A percentile compares a stretch with the other conserved stretches of the same genome.
Evolutionary conservation across 2,888 invertebrate species (phyloP).

Genomic region (Eilema griseolum): DNA sequence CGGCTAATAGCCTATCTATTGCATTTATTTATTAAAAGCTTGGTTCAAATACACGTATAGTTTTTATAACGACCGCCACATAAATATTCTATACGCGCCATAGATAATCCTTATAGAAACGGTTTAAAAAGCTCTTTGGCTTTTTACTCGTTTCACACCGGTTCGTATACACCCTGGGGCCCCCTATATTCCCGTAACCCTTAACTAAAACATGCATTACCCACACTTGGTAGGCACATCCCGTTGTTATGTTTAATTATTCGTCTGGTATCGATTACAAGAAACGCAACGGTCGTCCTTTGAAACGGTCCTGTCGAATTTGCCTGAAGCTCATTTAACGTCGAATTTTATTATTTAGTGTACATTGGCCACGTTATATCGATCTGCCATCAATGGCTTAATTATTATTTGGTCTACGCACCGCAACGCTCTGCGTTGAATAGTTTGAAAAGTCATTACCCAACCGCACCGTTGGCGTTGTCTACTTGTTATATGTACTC

Average conservation of each 20-base stretch:
- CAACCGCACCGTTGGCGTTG: conserved; percentile 59
- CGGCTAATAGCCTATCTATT: conserved; percentile 1
- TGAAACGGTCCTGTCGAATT: conserved; percentile 60
- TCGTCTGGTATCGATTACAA: conserved; percentile 65
- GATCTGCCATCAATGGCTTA: conserved; percentile 64
- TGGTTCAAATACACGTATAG: conserved; percentile 1
- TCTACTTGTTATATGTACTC: conserved; percentile 45
- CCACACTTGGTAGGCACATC: conserved; percentile 41
- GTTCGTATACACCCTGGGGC: conserved; percentile 30
- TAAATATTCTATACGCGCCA: conserved; percentile 21
- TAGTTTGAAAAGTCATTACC: conserved; percentile 73
- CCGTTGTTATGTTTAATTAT: conserved; percentile 58
- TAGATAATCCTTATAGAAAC: conserved; percentile 22
- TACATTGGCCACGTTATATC: conserved; percentile 59
- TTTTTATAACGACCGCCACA: conserved; percentile 4
- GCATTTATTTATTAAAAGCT: conserved; percentile 19
- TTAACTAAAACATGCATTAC: conserved; percentile 46
- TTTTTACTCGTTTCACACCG: conserved; percentile 26
- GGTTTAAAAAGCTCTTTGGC: conserved; percentile 26
- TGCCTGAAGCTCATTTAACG: conserved; percentile 62
- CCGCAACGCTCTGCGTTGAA: conserved; percentile 46
- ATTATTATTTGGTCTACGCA: conserved; percentile 63
- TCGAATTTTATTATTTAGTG: conserved; percentile 61
- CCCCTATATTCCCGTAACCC: conserved; percentile 39
- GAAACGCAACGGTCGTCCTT: conserved; percentile 49